Evolutionary conservation across 2,797 vertebrate genomes (phyloP), one percentile per base, ranked within the genome.

Genomic region (Tamandua tetradactyla): DNA sequence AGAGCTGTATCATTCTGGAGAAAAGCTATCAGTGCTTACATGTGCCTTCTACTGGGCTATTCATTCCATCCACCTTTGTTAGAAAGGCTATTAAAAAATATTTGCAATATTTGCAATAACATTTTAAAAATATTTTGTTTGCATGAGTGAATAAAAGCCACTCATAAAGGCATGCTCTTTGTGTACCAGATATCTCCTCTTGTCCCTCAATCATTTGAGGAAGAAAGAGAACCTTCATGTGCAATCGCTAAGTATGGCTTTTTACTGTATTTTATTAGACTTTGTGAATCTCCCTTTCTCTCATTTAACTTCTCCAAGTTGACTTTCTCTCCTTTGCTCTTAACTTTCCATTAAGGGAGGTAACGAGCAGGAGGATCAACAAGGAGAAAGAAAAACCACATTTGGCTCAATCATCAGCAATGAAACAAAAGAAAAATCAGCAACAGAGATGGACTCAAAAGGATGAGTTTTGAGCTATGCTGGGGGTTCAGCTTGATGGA

Each of bases 291-390:
- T 7, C 25, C 32, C 13, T n/a, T 2, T 30, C 11, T 82, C 44
- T 92, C 42, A 68, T 52, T 23, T 17, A 91, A 80, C 66, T 40
- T 71, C 25, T 23, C 49, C 23, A 44, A 49, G 35, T 25, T 17
- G 25, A 40, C 12, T 94, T 94, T 69, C 89, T 74, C 23, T 68
- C 61, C 23, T 59, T 25, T 87, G 75, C 74, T 61, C 44, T 79
- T 55, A 35, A 69, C 15, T 91, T 93, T 69, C 61, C 84, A 9
- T 32, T 10, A 49, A 25, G 62, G 17, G 44, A 49, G 42, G 11
- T 66, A 78, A 72, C 55, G 32, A 89, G 37, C 10, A 15, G 35
- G 9, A 40, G 13, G 27, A 13, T 59, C 13, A 22, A 23, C 4
- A n/a, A 18, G 17, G 40, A 27, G 35, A 57, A 79, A 72, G 23